Base-by-base conservation (phyloP, 1,140 invertebrate genomes). In the Drosophila kanapiae region DNA sequence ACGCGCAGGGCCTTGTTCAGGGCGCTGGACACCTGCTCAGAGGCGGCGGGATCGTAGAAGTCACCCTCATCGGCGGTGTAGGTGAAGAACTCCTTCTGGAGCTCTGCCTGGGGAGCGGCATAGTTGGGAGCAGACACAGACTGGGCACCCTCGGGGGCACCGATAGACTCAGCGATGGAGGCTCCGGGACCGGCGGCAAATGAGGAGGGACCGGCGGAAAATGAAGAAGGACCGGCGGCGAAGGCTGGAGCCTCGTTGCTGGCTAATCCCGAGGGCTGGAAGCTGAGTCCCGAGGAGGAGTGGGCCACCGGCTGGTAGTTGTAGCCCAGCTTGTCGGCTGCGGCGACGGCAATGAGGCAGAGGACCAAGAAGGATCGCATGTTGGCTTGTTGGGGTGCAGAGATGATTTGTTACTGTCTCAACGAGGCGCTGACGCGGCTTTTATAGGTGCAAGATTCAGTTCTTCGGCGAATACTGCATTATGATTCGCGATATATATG, bases 281-380 rank as follows among this genome's bases (percentile, higher is more conserved):
- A 92, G 6, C 83, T 92, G 0, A 85, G 72, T 33, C 87, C 91
- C 0, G 91, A 91, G 8, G 64, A 23, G 0, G 91, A 92, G 42
- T 91, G 84, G 18, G 57, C 78, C 38, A 91, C 87, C 10, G 87
- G 91, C 60, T 91, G 82, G 48, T 92, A 92, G 48, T 92, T 92
- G 65, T 92, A 92, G 43, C 91, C 91, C 61, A 92, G 79, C 14
- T 91, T 91, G 49, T 91, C 91, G 40, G 91, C 84, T 31, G 59
- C 67, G 71, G 85, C 82, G 59, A 78, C 49, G 74, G 82, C 84
- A 31, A 86, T 64, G 7, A 91, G 37, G 68, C 76, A 84, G 14
- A 87, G 62, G 53, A 87, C 72, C 37, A 87, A 48, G 38, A 87
- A 87, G 42, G 79, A 74, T 47, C 79, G 83, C 83, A 87, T 87